Conservation (phyloP, 2,797 vertebrate genomes). For the Leucoraja ocellata region DNA sequence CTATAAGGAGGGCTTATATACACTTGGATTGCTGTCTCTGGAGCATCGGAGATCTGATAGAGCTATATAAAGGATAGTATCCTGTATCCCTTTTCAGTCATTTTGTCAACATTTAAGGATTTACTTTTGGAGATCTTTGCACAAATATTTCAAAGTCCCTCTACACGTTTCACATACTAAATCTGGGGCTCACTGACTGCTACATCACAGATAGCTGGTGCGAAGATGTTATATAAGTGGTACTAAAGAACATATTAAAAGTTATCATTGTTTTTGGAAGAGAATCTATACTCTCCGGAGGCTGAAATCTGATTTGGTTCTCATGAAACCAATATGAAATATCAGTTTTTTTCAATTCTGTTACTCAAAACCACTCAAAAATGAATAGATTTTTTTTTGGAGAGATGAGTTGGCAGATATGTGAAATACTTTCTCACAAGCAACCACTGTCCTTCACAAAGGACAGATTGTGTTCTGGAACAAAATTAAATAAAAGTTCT, state of each 20-base stretch:
- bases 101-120: no score
- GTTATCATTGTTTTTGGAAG: not conserved
- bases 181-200: not conserved
- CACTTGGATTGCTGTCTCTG: no score
- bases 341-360: not conserved
- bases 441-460: conserved; percentile 14
- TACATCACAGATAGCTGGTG: not conserved
- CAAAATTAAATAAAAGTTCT: not conserved
- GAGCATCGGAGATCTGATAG: no score
- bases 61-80: no score
- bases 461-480: not conserved
- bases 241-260: not conserved
- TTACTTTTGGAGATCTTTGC: no score
- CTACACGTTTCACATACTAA: no score
- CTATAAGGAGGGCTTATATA: no score
- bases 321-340: conserved; percentile 7
- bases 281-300: not conserved
- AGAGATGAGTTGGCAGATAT: conserved; percentile 34
- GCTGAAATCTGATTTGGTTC: conserved; percentile 10
- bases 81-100: no score
- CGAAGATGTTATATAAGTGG: not conserved
- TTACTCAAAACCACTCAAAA: not conserved
- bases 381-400: conserved; percentile 28
- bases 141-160: no score
- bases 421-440: conserved; percentile 9